A percentile compares a stretch with the other conserved stretches of the same genome.
These are phyloP conservation scores for Struthidea cinerea DNA, from an alignment of 2,113 vertebrate genomes.

Conservation along the genomic window DNA sequence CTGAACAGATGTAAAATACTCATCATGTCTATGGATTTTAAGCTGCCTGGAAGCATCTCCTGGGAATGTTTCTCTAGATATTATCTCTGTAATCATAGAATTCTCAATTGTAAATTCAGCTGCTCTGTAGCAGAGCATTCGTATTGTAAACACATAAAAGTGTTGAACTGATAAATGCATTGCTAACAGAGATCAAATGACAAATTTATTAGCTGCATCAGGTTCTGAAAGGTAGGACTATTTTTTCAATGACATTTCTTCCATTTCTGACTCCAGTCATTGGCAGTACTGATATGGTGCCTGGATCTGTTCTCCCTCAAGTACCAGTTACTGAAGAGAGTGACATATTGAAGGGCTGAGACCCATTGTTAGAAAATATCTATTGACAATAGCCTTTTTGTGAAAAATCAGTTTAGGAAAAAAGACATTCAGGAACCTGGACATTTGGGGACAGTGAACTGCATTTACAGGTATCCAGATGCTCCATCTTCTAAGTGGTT, in stretches of 20 bases:
- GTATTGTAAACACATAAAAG: not conserved
- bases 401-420: not conserved
- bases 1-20: not conserved
- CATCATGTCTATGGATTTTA: constrained; percentile 12
- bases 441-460: not conserved
- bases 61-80: constrained; percentile 13
- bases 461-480: not conserved
- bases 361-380: not conserved
- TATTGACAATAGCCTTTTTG: not conserved
- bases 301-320: not conserved
- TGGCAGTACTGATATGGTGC: not conserved
- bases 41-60: not conserved
- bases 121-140: not conserved
- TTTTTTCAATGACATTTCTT: not conserved
- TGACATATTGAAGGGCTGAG: not conserved
- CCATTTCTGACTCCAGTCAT: not conserved
- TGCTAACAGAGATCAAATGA: not conserved
- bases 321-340: not conserved
- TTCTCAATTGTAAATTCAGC: constrained; percentile 7
- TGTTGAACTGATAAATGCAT: not conserved
- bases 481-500: not conserved
- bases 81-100: not conserved
- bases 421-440: not conserved
- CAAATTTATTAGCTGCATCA: not conserved
- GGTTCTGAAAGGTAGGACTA: not conserved